Evolutionary conservation across 2,113 vertebrate species (phyloP).

Genomic region (Siniperca knerii): DNA sequence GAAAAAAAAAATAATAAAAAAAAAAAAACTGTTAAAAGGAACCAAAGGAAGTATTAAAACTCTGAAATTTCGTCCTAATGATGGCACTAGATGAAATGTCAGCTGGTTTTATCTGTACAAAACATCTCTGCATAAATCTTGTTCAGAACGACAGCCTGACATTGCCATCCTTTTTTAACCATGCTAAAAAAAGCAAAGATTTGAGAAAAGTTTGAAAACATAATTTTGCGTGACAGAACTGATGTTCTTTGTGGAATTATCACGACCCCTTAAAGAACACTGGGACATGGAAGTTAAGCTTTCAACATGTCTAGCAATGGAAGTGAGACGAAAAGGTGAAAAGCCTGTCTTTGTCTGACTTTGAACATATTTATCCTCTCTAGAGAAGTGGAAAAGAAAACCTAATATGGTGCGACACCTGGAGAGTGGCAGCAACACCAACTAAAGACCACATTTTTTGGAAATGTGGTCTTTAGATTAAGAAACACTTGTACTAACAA

Average conservation of each 20-base stretch:
- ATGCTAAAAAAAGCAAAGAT: too few relatives aligned
- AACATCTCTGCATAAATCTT: too few relatives aligned
- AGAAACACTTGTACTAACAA: background rate
- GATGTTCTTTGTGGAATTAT: too few relatives aligned
- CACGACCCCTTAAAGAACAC: background rate
- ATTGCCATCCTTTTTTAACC: too few relatives aligned
- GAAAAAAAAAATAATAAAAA: too few relatives aligned
- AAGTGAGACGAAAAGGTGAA: background rate
- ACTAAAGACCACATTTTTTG: background rate
- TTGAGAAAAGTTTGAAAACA: too few relatives aligned
- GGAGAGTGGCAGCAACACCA: background rate
- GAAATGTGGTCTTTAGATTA: constrained; percentile 7
- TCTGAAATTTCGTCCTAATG: too few relatives aligned
- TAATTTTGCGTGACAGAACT: too few relatives aligned
- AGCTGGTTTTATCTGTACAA: background rate
- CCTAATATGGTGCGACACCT: background rate
- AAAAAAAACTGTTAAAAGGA: too few relatives aligned
- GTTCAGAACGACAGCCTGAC: too few relatives aligned
- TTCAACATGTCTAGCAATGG: background rate
- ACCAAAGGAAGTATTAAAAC: too few relatives aligned
- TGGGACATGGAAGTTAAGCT: background rate
- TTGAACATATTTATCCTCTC: background rate
- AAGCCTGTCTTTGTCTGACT: background rate
- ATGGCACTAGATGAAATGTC: too few relatives aligned
- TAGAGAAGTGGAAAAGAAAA: background rate